Percentiles rank a stretch among this genome's conserved stretches.
These are phyloP conservation scores for Aspidapion aeneum DNA, from an alignment of 2,888 invertebrate genomes.

Conservation along the genomic window DNA sequence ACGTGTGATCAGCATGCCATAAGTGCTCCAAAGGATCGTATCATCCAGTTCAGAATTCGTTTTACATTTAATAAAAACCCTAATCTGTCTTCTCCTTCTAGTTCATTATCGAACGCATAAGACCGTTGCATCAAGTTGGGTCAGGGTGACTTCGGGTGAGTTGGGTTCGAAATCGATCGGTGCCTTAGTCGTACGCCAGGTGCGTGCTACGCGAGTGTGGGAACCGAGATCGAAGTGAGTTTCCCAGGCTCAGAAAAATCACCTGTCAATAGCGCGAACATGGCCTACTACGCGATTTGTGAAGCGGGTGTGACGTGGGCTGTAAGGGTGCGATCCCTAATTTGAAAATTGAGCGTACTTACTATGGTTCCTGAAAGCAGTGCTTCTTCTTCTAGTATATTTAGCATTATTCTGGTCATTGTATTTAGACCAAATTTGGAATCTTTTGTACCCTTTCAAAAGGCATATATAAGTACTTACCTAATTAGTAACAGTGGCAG, in stretches of 20 bases:
- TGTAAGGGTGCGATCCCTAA: background rate
- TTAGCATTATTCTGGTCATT: too few species aligned
- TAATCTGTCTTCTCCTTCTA: background rate
- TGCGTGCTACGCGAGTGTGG: conserved; percentile 39
- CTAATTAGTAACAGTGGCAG: too few species aligned
- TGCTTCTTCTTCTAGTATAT: too few species aligned
- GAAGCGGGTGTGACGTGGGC: background rate
- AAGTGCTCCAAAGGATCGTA: conserved; percentile 1
- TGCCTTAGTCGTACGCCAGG: conserved; percentile 34
- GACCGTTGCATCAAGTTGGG: too few species aligned
- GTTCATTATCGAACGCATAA: background rate
- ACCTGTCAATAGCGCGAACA: conserved; percentile 35
- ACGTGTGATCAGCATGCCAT: background rate
- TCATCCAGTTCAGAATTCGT: background rate
- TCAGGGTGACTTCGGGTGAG: background rate
- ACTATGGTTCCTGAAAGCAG: too few species aligned
- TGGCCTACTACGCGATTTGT: conserved; percentile 1
- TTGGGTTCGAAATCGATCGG: background rate
- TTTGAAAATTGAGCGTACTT: too few species aligned
- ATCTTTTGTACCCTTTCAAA: too few species aligned
- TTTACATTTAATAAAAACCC: background rate
- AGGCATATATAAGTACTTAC: too few species aligned
- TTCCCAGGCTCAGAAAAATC: conserved; percentile 40
- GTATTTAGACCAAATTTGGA: too few species aligned
- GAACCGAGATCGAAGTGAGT: conserved; percentile 39